Conservation (phyloP, 2,797 vertebrate genomes). For the Spondyliosoma cantharus region DNA sequence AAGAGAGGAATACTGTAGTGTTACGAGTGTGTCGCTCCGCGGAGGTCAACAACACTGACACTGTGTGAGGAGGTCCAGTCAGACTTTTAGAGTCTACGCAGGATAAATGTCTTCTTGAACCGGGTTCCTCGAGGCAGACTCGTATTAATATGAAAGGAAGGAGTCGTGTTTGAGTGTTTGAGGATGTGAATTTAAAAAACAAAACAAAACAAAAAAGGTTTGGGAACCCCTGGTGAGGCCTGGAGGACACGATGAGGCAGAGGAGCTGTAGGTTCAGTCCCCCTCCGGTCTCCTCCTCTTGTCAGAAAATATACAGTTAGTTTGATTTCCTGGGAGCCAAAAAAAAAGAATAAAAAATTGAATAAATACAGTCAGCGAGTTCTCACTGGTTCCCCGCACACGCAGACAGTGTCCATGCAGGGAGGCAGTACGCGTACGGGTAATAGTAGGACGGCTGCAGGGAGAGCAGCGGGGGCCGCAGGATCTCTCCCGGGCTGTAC, state of each 20-base stretch:
- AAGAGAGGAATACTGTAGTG: constrained; percentile 53
- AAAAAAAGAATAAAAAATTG: constrained; percentile 42
- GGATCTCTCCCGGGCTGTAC: constrained; percentile 94
- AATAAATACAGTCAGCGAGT: constrained; percentile 81
- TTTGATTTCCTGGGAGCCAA: constrained; percentile 64
- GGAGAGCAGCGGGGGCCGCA: constrained; percentile 90
- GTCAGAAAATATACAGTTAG: constrained; percentile 50
- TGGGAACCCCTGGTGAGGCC: constrained; percentile 27
- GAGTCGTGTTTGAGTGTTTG: constrained; percentile 29
- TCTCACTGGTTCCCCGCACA: constrained; percentile 88
- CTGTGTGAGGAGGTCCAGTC: constrained; percentile 47
- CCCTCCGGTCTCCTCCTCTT: constrained; percentile 62
- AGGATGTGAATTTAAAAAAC: constrained; percentile 24
- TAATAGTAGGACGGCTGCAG: constrained; percentile 94
- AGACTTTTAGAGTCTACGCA: no score
- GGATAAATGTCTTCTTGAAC: constrained; percentile 13
- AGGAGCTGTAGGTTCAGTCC: constrained; percentile 24
- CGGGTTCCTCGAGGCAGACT: constrained; percentile 7
- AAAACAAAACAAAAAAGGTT: neutral
- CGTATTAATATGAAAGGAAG: neutral
- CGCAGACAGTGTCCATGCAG: constrained; percentile 95
- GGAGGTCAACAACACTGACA: constrained; percentile 50
- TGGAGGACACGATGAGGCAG: constrained; percentile 63
- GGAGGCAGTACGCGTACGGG: constrained; percentile 96
- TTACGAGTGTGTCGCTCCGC: constrained; percentile 47